Evolutionary conservation across 2,797 vertebrate genomes (phyloP), one percentile per base, ranked within the genome.

Genomic region (Somateria mollissima): DNA sequence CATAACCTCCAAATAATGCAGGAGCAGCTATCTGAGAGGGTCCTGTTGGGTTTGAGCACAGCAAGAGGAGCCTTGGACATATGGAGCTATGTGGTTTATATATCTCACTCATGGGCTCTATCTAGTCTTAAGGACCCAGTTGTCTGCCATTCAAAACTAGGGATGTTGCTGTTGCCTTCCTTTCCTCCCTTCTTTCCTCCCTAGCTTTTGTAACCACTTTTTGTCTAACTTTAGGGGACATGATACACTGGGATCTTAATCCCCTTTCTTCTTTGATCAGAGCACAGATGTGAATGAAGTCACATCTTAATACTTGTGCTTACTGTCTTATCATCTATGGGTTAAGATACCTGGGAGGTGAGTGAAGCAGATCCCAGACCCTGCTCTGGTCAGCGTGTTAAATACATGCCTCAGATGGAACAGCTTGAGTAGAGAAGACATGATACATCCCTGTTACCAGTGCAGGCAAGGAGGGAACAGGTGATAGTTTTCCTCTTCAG

Each of bases 81-180:
- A 11, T 21, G 71, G 27, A 58, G 22, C 18, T 13, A 0, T 0
- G 0, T 28, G 45, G 17, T 65, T 67, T 49, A 2, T 37, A 6
- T 57, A 15, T 41, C 49, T 58, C 45, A 13, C n/a, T 54, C 54
- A 1, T 1, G 13, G 28, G 16, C 45, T 80, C 62, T 62, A 45
- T 37, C 19, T 15, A 24, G 36, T 20, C 51, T 54, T 20, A 3
- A 5, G 51, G 30, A 24, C 51, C 11, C 11, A n/a, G 10, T 10
- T 32, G 14, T 36, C 69, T 54, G 37, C 37, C 36, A 3, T 72
- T 51, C 51, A n/a, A n/a, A 72, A 22, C 15, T 37, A 54, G 36
- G 24, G 18, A 13, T 70, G 66, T 28, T 22, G 20, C 49, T 71
- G 21, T 30, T 30, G 37, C 49, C 28, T 37, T 37, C 28, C 36